Base-by-base conservation (phyloP, 2,888 invertebrate genomes). In the Torymus auratus region DNA sequence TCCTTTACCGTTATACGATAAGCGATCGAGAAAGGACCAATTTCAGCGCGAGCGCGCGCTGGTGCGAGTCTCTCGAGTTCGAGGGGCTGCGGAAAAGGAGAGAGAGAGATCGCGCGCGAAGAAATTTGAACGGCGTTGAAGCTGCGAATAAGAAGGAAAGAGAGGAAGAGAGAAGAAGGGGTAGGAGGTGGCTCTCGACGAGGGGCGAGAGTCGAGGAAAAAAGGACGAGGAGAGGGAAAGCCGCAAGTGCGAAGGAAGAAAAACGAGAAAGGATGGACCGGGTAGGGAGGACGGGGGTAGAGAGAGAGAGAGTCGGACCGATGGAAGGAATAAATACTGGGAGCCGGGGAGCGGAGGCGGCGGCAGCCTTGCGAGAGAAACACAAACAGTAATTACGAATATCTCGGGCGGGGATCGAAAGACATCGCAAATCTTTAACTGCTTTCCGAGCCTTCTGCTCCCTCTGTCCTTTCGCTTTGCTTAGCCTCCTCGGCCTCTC, bases 351-450 rank as follows among this genome's bases (percentile, higher is more conserved):
- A 41, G 7, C 41, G 84, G 78, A 85, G 86, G 81, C 87, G 14
- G 50, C 15, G 28, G 71, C 20, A 61, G 62, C 62, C 41, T 53
- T 86, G 87, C 86, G 88, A 86, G 89, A 90, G 91, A 90, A 91
- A 91, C 88, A 91, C 90, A 91, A 91, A 91, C 90, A 90, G 91
- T 90, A 91, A 91, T 91, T 91, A 91, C 90, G 89, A 89, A 90
- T 91, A 91, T 90, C 90, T 91, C 86, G 86, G 87, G 86, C 83
- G 86, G 88, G 89, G 89, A 91, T 91, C 90, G 90, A 91, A 90
- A 90, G 90, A 90, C 90, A 90, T 90, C 87, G 90, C 89, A 89
- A 89, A 91, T 91, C 89, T 90, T 91, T 89, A 90, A 90, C 91
- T 89, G 91, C 88, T 89, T 88, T 86, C 80, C 80, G 73, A 88